Evolutionary conservation across 2,113 vertebrate species (phyloP).

Genomic region (Gallinago media): DNA sequence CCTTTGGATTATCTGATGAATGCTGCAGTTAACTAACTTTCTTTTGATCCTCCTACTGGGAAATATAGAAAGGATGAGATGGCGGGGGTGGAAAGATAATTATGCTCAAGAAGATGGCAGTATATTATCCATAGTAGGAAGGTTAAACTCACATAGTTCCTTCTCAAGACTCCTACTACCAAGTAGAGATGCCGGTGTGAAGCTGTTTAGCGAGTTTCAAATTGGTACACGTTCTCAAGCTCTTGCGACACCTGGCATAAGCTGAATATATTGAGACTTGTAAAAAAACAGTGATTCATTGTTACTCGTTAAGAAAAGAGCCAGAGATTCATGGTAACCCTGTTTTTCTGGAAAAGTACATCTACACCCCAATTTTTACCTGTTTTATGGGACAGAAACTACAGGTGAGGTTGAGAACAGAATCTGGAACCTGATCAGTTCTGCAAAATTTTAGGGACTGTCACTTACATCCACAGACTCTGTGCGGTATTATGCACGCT

Average conservation of each 20-base stretch:
- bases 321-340: neutral
- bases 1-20: constrained; percentile 48
- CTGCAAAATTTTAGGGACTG: neutral
- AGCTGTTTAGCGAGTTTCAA: constrained; percentile 55
- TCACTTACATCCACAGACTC: neutral
- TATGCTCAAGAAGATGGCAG: constrained; percentile 37
- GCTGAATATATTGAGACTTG: constrained; percentile 60
- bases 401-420: neutral
- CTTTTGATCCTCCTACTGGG: constrained; percentile 68
- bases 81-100: constrained; percentile 14
- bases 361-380: neutral
- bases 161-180: neutral
- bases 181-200: neutral
- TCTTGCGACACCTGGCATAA: constrained; percentile 68
- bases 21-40: constrained; percentile 28
- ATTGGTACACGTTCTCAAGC: constrained; percentile 30
- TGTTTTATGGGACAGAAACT: constrained; percentile 16
- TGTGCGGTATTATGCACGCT: fast-evolving
- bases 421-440: neutral
- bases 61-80: constrained; percentile 23
- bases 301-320: constrained; percentile 61
- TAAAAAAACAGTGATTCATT: constrained; percentile 73
- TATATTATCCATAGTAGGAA: constrained; percentile 49
- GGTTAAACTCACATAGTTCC: constrained; percentile 4
- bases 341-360: constrained; percentile 25